Percentiles rank a stretch among this genome's conserved stretches.
These are phyloP conservation scores for Tipula unca DNA, from an alignment of 2,888 invertebrate genomes.

Conservation along the genomic window DNA sequence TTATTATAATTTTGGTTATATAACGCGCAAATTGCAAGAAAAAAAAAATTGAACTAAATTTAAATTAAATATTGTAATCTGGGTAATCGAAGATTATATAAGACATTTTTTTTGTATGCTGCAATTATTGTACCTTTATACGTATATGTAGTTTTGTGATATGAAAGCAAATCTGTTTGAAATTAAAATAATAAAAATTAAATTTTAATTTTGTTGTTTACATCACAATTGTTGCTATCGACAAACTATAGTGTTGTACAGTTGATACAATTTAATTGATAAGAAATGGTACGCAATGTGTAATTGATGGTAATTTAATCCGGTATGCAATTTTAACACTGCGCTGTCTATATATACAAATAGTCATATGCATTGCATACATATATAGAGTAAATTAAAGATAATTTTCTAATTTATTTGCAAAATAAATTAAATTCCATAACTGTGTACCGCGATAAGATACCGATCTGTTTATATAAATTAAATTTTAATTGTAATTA, in stretches of 20 bases:
- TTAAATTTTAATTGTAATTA: background rate
- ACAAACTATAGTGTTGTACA: background rate
- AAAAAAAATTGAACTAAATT: background rate
- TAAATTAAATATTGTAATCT: background rate
- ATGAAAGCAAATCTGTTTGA: background rate
- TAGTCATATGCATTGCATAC: background rate
- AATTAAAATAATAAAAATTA: no score
- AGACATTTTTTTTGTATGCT: background rate
- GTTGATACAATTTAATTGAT: no score
- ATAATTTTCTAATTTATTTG: background rate
- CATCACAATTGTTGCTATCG: background rate
- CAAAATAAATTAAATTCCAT: background rate
- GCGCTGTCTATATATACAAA: background rate
- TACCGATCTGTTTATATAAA: no score
- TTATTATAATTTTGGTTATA: background rate
- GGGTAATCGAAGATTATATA: background rate
- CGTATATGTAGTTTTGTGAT: background rate
- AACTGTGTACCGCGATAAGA: background rate
- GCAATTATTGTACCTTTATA: background rate
- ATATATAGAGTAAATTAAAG: background rate
- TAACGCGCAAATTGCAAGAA: background rate
- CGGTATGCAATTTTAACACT: background rate
- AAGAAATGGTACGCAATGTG: background rate
- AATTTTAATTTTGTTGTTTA: background rate
- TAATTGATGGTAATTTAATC: background rate